phyloP scores from a whole-genome alignment of 2,797 vertebrate species.

The Hypotaenidia okinawae region DNA sequence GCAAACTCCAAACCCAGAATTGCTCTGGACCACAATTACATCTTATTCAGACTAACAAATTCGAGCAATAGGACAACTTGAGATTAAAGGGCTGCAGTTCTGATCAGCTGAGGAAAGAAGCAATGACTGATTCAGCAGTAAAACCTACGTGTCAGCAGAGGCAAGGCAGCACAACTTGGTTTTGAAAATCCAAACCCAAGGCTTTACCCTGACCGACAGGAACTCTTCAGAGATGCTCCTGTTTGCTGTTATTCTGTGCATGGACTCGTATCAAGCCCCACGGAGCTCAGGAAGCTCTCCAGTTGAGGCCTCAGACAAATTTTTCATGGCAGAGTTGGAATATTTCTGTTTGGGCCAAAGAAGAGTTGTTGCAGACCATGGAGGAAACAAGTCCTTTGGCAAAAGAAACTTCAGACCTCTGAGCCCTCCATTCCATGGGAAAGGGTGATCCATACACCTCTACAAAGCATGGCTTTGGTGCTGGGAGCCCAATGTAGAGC shows the following conservation, averaged over 20 bases:
- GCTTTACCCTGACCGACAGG: rapidly evolving
- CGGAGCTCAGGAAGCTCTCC: background rate
- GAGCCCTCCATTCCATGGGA: background rate
- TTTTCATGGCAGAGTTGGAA: background rate
- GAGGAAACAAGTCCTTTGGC: background rate
- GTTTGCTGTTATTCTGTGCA: background rate
- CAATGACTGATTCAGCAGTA: background rate
- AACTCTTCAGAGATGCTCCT: background rate
- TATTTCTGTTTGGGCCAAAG: background rate
- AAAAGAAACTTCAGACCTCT: background rate
- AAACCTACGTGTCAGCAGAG: background rate
- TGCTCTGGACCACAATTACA: too few species aligned
- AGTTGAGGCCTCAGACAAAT: background rate
- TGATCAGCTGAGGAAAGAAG: background rate
- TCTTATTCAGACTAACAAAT: background rate
- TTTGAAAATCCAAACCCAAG: background rate
- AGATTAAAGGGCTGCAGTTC: background rate
- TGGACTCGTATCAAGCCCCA: background rate
- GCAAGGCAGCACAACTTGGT: background rate
- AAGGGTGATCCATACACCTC: background rate
- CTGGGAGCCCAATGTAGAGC: background rate
- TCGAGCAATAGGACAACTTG: background rate
- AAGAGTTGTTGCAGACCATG: background rate
- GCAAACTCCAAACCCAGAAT: background rate
- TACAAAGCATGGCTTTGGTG: rapidly evolving